A percentile compares a stretch with the other conserved stretches of the same genome.
Evolutionary conservation across 2,113 vertebrate genomes (phyloP).

Genomic region (Takifugu bimaculatus): DNA sequence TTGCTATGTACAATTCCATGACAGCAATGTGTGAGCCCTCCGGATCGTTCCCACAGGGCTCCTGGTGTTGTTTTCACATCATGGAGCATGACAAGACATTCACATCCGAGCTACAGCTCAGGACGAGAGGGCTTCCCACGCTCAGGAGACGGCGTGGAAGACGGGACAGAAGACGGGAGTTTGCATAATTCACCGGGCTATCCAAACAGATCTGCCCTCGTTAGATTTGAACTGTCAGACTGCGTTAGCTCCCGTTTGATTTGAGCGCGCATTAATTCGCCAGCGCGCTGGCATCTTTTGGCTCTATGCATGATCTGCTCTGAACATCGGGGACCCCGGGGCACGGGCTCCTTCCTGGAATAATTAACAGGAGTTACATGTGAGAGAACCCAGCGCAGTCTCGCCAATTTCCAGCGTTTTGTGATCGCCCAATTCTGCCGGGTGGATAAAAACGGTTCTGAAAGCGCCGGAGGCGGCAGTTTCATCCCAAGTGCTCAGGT

Average conservation of each 20-base stretch:
- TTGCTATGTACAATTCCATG: slow-evolving; percentile 74
- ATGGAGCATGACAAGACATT: slow-evolving; percentile 31
- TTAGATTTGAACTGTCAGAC: slow-evolving; percentile 63
- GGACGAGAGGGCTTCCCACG: slow-evolving; percentile 26
- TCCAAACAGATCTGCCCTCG: slow-evolving; percentile 59
- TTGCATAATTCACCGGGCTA: slow-evolving; percentile 62
- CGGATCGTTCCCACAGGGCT: slow-evolving; percentile 28
- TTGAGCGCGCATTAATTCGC: slow-evolving; percentile 42
- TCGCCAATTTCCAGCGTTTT: slow-evolving; percentile 23
- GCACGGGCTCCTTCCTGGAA: slow-evolving; percentile 52
- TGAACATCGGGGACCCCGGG: slow-evolving; percentile 47
- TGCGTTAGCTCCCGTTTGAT: slow-evolving; percentile 54
- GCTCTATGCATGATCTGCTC: slow-evolving; percentile 53
- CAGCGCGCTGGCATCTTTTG: slow-evolving; percentile 22
- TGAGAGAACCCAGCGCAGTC: slow-evolving; percentile 39
- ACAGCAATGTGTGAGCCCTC: slow-evolving; percentile 54
- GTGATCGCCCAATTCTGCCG: not conserved
- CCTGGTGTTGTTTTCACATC: slow-evolving; percentile 37
- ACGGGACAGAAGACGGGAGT: slow-evolving; percentile 38
- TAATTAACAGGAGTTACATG: slow-evolving; percentile 57
- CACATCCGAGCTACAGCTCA: slow-evolving; percentile 27
- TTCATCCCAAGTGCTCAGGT: slow-evolving; percentile 54
- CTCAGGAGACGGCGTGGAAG: slow-evolving; percentile 28
- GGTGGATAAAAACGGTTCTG: slow-evolving; percentile 9
- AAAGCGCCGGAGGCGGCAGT: slow-evolving; percentile 2